Conservation (phyloP, 2,888 invertebrate genomes). For the Elmis aenea region DNA sequence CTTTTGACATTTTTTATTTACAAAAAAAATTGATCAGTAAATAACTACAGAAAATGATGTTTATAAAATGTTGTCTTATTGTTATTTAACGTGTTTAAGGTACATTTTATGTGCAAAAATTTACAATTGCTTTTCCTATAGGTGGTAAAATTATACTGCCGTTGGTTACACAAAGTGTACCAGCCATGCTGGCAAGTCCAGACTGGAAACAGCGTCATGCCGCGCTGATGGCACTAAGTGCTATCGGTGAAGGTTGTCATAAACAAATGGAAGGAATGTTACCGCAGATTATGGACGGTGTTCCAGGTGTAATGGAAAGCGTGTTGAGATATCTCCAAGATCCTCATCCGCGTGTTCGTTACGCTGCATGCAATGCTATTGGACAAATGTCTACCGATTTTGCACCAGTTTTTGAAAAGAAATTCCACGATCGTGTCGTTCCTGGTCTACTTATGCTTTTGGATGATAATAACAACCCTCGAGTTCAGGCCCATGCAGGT, state of each 20-base stretch:
- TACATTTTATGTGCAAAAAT: too few relatives aligned
- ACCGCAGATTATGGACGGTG: slow-evolving; percentile 87
- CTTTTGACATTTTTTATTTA: too few relatives aligned
- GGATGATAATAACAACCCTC: slow-evolving; percentile 85
- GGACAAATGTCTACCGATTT: slow-evolving; percentile 99
- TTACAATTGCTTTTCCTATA: slow-evolving; percentile 13
- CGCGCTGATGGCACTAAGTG: slow-evolving; percentile 97
- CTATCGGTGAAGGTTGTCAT: slow-evolving; percentile 97
- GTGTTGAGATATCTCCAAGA: slow-evolving; percentile 42
- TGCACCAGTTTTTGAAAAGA: slow-evolving; percentile 93
- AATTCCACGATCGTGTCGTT: slow-evolving; percentile 93
- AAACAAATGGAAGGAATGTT: slow-evolving; percentile 96
- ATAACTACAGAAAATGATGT: too few relatives aligned
- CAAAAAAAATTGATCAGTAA: too few relatives aligned
- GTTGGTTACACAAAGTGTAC: slow-evolving; percentile 75
- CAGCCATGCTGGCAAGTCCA: slow-evolving; percentile 76
- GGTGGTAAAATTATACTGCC: slow-evolving; percentile 76
- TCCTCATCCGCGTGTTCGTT: slow-evolving; percentile 86
- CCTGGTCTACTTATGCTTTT: slow-evolving; percentile 84
- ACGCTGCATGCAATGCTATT: slow-evolving; percentile 97
- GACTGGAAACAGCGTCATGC: slow-evolving; percentile 93
- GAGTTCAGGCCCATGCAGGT: slow-evolving; percentile 83
- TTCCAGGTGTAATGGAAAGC: slow-evolving; percentile 49
- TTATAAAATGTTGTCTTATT: too few relatives aligned
- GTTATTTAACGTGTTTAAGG: too few relatives aligned